These are phyloP conservation scores for Nyctereutes procyonoides DNA, from an alignment of 2,113 vertebrate genomes.

Conservation along the genomic window DNA sequence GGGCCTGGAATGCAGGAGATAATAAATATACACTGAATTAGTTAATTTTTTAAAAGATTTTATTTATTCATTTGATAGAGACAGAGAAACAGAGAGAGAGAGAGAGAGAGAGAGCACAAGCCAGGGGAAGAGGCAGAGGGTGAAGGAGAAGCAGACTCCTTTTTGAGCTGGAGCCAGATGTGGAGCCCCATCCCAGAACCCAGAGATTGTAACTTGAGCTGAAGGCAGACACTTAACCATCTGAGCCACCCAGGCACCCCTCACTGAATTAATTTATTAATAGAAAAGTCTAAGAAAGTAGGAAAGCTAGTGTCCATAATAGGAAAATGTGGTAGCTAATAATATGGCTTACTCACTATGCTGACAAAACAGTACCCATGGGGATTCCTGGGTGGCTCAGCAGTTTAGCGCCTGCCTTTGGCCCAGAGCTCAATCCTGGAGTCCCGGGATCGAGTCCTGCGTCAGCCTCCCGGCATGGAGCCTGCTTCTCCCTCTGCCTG, in stretches of 20 bases:
- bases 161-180: not conserved
- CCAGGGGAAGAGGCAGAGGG: not conserved
- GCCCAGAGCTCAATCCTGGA: no score
- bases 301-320: not conserved
- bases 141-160: not conserved
- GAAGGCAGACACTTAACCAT: not conserved
- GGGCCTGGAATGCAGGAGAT: not conserved
- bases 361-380: not conserved
- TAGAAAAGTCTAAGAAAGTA: not conserved
- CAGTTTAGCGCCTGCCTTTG: no score
- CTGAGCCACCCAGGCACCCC: not conserved
- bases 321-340: not conserved
- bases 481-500: no score
- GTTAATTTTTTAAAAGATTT: not conserved
- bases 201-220: not conserved
- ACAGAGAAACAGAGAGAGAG: not conserved
- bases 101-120: not conserved
- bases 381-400: no score
- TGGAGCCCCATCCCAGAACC: not conserved
- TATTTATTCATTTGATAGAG: not conserved
- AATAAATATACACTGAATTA: not conserved
- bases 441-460: no score
- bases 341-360: not conserved
- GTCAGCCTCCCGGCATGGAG: no score
- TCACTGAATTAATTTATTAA: not conserved